These are phyloP conservation scores for Puffinus mauretanicus DNA, from an alignment of 2,113 vertebrate species.

Conservation along the genomic window DNA sequence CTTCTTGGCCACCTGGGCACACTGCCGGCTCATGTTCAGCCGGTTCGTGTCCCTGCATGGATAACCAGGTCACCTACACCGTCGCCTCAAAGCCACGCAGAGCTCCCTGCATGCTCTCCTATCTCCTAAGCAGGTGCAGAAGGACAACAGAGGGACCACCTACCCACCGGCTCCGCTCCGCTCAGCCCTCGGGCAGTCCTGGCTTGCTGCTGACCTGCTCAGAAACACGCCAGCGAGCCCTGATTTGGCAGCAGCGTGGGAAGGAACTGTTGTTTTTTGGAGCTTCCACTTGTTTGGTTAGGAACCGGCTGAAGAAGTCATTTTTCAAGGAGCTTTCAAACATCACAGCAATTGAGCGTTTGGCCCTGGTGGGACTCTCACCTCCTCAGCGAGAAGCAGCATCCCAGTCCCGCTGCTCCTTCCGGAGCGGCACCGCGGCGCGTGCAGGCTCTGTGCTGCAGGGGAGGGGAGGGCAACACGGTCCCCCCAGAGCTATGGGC, in stretches of 20 bases:
- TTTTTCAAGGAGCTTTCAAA: slow-evolving; percentile 50
- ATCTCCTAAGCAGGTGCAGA: not conserved
- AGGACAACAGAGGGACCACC: not conserved
- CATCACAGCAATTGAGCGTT: not conserved
- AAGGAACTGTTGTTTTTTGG: not conserved
- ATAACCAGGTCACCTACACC: not conserved
- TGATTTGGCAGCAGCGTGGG: not conserved
- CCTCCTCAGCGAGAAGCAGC: not conserved
- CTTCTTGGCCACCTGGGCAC: no score
- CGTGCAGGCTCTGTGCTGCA: not conserved
- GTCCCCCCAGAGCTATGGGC: rapidly evolving
- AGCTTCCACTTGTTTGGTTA: slow-evolving; percentile 22
- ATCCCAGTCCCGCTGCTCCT: not conserved
- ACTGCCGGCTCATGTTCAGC: no score
- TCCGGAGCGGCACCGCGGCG: rapidly evolving
- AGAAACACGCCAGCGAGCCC: not conserved
- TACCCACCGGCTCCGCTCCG: rapidly evolving
- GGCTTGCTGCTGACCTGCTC: not conserved
- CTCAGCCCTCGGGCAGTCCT: not conserved
- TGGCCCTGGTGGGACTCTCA: not conserved
- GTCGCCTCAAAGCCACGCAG: not conserved
- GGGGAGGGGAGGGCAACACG: not conserved
- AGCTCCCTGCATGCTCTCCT: not conserved
- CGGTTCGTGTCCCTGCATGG: not conserved
- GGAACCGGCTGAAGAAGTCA: not conserved